A percentile compares a stretch with the other conserved stretches of the same genome.
These are phyloP conservation scores for Spea hammondii DNA, from an alignment of 2,797 vertebrate genomes.

Conservation along the genomic window DNA sequence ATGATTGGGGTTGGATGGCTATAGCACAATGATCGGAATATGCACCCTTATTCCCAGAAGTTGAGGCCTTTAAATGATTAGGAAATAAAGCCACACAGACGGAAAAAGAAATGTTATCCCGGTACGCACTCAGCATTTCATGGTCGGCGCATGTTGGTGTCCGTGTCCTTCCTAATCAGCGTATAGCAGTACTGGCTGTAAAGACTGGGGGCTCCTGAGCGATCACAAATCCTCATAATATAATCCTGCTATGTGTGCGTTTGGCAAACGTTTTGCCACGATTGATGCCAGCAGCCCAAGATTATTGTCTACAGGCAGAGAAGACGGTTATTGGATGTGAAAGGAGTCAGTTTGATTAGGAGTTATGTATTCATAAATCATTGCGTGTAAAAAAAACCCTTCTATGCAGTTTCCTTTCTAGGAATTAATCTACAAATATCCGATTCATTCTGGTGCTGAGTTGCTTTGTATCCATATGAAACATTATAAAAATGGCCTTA, in stretches of 20 bases:
- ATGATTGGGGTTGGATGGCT: no score
- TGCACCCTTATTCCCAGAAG: conserved; percentile 9
- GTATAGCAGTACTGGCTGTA: background rate
- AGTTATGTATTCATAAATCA: background rate
- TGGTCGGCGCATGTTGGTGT: background rate
- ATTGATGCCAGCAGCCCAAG: background rate
- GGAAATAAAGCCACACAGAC: conserved; percentile 44
- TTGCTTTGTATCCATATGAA: conserved; percentile 48
- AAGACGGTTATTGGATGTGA: background rate
- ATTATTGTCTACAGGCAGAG: background rate
- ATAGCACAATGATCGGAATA: no score
- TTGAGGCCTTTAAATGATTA: conserved; percentile 33
- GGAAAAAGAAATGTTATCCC: conserved; percentile 23
- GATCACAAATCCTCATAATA: no score
- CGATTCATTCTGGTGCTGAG: conserved; percentile 43
- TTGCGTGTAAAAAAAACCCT: conserved; percentile 25
- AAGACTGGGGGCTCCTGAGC: no score
- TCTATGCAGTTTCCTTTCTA: conserved; percentile 50
- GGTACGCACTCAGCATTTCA: conserved; percentile 5
- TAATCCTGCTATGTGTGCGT: no score
- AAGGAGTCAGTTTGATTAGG: background rate
- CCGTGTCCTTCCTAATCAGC: background rate
- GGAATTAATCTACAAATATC: conserved; percentile 33
- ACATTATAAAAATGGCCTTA: conserved; percentile 38
- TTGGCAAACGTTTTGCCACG: no score